Conservation (phyloP, 1,140 invertebrate species). For the Caerostris darwini region DNA sequence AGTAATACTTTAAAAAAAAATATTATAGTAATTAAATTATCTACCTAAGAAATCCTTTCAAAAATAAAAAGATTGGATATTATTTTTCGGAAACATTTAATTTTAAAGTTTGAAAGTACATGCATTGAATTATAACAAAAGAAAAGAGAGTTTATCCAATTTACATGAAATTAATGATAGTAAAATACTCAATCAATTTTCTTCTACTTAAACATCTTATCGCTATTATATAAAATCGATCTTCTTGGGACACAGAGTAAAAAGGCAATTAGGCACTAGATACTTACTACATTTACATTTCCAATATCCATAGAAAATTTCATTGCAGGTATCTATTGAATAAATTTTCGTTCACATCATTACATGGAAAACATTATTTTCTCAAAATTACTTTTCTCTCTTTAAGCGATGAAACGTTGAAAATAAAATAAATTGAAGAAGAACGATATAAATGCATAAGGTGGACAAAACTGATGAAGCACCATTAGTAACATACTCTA, state of each 20-base stretch:
- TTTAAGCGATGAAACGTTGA: not conserved
- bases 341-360: constrained; percentile 59
- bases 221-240: not conserved
- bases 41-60: too few species aligned
- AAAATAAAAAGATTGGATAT: too few species aligned
- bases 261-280: constrained; percentile 56
- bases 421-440: not conserved
- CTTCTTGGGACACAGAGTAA: not conserved
- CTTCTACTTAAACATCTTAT: not conserved
- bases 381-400: constrained; percentile 55
- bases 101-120: not conserved
- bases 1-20: too few species aligned
- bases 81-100: not conserved
- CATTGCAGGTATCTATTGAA: constrained; percentile 47
- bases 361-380: constrained; percentile 58
- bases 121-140: not conserved
- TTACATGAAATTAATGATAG: not conserved
- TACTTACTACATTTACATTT: constrained; percentile 53
- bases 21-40: too few species aligned
- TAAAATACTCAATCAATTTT: not conserved
- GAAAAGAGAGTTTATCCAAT: constrained; percentile 9
- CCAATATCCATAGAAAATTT: constrained; percentile 23
- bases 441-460: constrained; percentile 25
- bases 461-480: constrained; percentile 70
- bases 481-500: constrained; percentile 59